A percentile compares a stretch with the other conserved stretches of the same genome.
phyloP scores from a whole-genome alignment of 2,888 invertebrate genomes.

The Sympetrum striolatum region DNA sequence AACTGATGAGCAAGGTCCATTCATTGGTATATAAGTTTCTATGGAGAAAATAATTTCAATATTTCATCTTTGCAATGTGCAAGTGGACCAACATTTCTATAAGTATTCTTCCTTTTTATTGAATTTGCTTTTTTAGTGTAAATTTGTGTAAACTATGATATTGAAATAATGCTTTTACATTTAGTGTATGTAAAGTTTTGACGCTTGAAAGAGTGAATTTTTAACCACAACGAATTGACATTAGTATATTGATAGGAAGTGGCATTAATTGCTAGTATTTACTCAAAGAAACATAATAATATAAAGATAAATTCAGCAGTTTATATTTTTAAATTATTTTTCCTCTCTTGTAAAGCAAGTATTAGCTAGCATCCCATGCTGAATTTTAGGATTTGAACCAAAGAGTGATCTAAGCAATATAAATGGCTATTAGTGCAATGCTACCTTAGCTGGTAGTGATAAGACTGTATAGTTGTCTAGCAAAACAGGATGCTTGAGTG shows the following conservation, averaged over 20 bases:
- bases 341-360: conserved; percentile 8
- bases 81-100: conserved; percentile 31
- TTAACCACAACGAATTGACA: conserved; percentile 22
- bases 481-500: background rate
- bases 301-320: conserved; percentile 16
- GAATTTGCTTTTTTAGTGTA: conserved; percentile 13
- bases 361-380: conserved; percentile 1
- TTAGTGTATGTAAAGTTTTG: background rate
- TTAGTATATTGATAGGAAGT: background rate
- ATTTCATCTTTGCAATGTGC: background rate
- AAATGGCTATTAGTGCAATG: conserved; percentile 15
- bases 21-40: conserved; percentile 6
- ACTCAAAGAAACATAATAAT: background rate
- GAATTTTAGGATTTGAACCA: conserved; percentile 12
- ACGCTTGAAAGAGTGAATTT: conserved; percentile 19
- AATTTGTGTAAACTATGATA: background rate
- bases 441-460: conserved; percentile 26
- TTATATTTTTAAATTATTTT: conserved; percentile 42
- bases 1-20: background rate
- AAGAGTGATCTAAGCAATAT: conserved; percentile 23
- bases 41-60: conserved; percentile 7
- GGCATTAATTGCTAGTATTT: background rate
- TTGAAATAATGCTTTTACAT: conserved; percentile 11
- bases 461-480: conserved; percentile 28
- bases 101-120: background rate